Conservation (phyloP, 2,113 vertebrate species). For the Chaetorhynchus papuensis region DNA sequence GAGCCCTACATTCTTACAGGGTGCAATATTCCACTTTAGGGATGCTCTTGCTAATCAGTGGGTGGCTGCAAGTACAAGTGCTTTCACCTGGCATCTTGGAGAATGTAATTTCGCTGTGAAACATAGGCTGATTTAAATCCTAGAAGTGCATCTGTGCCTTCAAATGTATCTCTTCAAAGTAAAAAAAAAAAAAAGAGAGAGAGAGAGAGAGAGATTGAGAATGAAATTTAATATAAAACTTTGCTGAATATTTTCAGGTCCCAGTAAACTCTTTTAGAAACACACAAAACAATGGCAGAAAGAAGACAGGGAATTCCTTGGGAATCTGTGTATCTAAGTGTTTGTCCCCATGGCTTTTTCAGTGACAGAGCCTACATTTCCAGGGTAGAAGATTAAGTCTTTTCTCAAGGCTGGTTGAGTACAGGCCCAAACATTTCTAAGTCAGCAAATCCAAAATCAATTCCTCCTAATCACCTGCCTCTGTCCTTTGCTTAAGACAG, state of each 20-base stretch:
- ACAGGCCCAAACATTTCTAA: neutral
- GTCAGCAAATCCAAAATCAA: rapidly evolving
- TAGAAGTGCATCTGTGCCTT: neutral
- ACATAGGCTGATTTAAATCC: rapidly evolving
- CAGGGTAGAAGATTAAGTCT: neutral
- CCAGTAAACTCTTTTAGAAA: neutral
- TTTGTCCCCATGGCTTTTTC: neutral
- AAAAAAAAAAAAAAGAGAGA: neutral
- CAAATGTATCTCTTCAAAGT: neutral
- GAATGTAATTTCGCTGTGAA: neutral
- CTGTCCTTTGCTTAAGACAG: neutral
- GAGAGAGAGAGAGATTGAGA: neutral
- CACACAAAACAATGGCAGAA: neutral
- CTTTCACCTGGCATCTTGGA: neutral
- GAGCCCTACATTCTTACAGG: neutral
- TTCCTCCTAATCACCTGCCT: neutral
- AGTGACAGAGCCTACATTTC: neutral
- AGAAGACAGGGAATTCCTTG: neutral
- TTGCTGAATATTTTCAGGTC: neutral
- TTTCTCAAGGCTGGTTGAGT: neutral
- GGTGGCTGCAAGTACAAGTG: neutral
- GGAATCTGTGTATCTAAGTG: neutral
- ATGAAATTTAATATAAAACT: neutral
- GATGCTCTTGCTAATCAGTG: neutral
- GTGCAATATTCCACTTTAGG: neutral